A percentile compares a stretch with the other conserved stretches of the same genome.
phyloP scores from a whole-genome alignment of 2,113 vertebrate species.

The Oncorhynchus keta region DNA sequence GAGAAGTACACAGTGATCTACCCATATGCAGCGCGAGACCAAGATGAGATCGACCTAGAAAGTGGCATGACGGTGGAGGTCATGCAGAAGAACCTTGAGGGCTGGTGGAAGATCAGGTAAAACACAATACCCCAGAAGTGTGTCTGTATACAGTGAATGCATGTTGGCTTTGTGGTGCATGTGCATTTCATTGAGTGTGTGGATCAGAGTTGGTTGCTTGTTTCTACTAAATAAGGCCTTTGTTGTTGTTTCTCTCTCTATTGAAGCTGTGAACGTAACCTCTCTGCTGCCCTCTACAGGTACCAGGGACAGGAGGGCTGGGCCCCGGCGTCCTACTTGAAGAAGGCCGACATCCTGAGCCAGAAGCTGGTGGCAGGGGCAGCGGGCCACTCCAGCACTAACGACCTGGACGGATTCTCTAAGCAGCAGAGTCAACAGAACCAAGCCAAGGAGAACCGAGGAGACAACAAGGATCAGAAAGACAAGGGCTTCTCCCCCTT shows the following conservation, averaged over 20 bases:
- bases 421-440: constrained; percentile 73
- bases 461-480: constrained; percentile 65
- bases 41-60: constrained; percentile 95
- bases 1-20: constrained; percentile 95
- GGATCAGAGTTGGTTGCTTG: neutral
- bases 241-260: too few relatives aligned
- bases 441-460: constrained; percentile 68
- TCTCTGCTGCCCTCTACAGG: constrained; percentile 59
- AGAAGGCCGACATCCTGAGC: constrained; percentile 80
- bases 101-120: constrained; percentile 99
- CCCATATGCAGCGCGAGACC: constrained; percentile 86
- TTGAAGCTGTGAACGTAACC: too few relatives aligned
- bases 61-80: constrained; percentile 90
- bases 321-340: constrained; percentile 96
- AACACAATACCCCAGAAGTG: too few relatives aligned
- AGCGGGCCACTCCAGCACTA: constrained; percentile 75
- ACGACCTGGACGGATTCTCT: constrained; percentile 84
- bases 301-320: constrained; percentile 94
- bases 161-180: neutral
- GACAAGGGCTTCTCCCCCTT: constrained; percentile 74
- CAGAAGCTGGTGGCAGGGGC: constrained; percentile 80
- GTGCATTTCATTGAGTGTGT: constrained; percentile 4
- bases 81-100: constrained; percentile 97
- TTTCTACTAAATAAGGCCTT: neutral
- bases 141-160: too few relatives aligned